Conservation (phyloP, 2,113 vertebrate species). For the Forbesichthys agassizii region DNA sequence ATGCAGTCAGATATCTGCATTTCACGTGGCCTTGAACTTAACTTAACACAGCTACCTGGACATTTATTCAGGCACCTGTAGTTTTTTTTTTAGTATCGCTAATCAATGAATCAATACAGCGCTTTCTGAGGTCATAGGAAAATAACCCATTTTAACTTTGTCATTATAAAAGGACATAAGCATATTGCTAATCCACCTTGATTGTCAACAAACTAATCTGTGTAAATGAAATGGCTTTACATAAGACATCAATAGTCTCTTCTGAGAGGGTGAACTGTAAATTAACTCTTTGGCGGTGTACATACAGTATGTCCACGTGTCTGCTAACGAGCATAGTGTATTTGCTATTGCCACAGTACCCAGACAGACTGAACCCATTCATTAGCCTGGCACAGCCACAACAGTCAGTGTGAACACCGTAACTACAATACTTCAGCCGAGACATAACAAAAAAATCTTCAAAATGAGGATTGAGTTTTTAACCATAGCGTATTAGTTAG, state of each 20-base stretch:
- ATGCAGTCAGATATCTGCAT: constrained; percentile 10
- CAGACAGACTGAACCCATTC: constrained; percentile 11
- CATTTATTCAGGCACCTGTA: constrained; percentile 29
- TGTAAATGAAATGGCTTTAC: constrained; percentile 27
- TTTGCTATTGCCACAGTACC: not conserved
- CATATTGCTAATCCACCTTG: constrained; percentile 31
- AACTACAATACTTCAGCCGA: constrained; percentile 32
- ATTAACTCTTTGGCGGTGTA: constrained; percentile 2
- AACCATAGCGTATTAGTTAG: constrained; percentile 33
- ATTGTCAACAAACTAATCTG: constrained; percentile 36
- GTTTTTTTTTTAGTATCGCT: constrained; percentile 15
- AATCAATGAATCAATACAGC: constrained; percentile 49
- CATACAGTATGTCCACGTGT: not conserved
- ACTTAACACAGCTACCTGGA: constrained; percentile 33
- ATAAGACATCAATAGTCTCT: constrained; percentile 19
- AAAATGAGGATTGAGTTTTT: constrained; percentile 42
- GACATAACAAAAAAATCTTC: constrained; percentile 53
- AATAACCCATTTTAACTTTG: constrained; percentile 31
- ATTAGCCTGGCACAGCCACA: constrained; percentile 8
- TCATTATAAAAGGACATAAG: constrained; percentile 23
- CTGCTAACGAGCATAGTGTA: not conserved
- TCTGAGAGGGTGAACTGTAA: constrained; percentile 10
- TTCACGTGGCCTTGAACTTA: constrained; percentile 10
- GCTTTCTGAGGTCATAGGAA: constrained; percentile 32
- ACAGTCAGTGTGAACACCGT: constrained; percentile 14